A percentile compares a stretch with the other conserved stretches of the same genome.
These are phyloP conservation scores for Balearica regulorum DNA, from an alignment of 2,797 vertebrate species.

Conservation along the genomic window DNA sequence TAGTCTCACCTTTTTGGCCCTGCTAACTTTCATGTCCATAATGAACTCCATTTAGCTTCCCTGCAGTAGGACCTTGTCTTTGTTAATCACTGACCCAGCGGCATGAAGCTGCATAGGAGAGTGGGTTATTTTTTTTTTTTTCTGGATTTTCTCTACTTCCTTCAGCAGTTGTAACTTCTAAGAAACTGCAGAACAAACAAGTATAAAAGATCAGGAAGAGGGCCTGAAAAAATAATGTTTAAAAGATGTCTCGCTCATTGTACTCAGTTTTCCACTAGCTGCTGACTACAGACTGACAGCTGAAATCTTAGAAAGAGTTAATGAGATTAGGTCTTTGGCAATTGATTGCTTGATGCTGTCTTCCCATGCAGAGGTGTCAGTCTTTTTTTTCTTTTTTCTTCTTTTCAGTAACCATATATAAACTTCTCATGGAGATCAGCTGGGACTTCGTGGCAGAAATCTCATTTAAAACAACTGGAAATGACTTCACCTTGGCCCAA, in stretches of 20 bases:
- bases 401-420: not conserved
- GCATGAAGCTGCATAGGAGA: constrained; percentile 33
- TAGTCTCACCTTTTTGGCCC: constrained; percentile 59
- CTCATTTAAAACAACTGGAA: constrained; percentile 5
- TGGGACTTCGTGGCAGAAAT: not conserved
- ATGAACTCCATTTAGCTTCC: constrained; percentile 71
- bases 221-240: constrained; percentile 35
- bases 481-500: not conserved
- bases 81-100: constrained; percentile 57
- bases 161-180: constrained; percentile 34
- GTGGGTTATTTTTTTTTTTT: not conserved
- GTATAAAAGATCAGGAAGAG: constrained; percentile 28
- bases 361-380: not conserved
- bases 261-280: not conserved
- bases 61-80: constrained; percentile 50
- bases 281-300: not conserved
- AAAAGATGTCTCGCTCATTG: constrained; percentile 34
- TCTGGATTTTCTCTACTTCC: constrained; percentile 31
- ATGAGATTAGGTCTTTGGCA: not conserved
- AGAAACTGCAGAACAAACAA: constrained; percentile 34
- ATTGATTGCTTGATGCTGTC: not conserved
- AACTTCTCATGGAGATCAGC: not conserved
- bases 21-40: constrained; percentile 61
- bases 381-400: not conserved
- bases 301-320: constrained; percentile 35